Conservation (phyloP, 2,888 invertebrate species). For the Heteropelma amictum region DNA sequence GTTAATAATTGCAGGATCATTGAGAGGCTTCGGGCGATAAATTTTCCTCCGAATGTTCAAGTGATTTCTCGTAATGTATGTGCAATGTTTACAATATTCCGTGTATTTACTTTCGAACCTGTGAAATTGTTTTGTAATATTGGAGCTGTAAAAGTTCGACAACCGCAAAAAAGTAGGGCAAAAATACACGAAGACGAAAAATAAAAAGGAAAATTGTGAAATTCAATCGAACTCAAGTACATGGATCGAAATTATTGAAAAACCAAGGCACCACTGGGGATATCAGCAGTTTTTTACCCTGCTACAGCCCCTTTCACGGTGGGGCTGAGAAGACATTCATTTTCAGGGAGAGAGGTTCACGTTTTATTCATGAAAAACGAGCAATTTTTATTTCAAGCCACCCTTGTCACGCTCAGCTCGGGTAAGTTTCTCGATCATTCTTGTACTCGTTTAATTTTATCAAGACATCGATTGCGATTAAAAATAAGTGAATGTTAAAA, state of each 20-base stretch:
- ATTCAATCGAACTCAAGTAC: slow-evolving; percentile 1
- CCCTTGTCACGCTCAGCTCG: not conserved
- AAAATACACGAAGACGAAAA: too few species aligned
- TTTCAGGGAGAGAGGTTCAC: slow-evolving; percentile 22
- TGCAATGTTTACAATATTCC: too few species aligned
- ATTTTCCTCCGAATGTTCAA: too few species aligned
- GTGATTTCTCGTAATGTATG: too few species aligned
- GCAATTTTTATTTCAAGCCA: slow-evolving; percentile 12
- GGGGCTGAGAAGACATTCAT: slow-evolving; percentile 26
- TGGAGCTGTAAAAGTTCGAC: too few species aligned
- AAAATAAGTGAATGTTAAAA: too few species aligned
- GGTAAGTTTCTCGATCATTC: slow-evolving; percentile 8
- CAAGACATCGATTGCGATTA: not conserved
- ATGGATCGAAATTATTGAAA: slow-evolving; percentile 30
- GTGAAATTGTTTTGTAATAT: too few species aligned
- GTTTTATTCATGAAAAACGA: slow-evolving; percentile 33
- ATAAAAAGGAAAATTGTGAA: not conserved
- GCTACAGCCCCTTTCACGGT: slow-evolving; percentile 5
- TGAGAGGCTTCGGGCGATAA: too few species aligned
- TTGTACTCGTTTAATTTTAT: not conserved
- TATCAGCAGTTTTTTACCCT: slow-evolving; percentile 35
- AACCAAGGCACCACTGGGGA: slow-evolving; percentile 15
- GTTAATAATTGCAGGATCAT: not conserved
- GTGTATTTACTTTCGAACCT: too few species aligned
- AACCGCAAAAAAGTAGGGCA: too few species aligned